Evolutionary conservation across 1,140 invertebrate genomes (phyloP).

Genomic region (Caenorhabditis inopinata): DNA sequence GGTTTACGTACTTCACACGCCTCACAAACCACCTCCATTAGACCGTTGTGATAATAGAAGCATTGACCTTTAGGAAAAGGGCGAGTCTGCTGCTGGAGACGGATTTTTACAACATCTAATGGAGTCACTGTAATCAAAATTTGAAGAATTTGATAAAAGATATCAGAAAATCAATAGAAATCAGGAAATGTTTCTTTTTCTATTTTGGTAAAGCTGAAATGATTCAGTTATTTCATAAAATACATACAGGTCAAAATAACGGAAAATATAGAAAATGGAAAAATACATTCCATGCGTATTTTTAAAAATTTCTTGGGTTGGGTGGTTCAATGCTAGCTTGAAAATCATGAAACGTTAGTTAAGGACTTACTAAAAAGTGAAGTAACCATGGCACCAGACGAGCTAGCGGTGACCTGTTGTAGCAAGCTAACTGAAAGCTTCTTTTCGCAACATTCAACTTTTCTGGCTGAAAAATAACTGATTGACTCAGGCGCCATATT

Average conservation of each 20-base stretch:
- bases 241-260: too few relatives aligned
- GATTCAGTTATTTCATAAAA: too few relatives aligned
- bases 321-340: too few relatives aligned
- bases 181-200: too few relatives aligned
- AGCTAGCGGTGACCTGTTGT: constrained; percentile 51
- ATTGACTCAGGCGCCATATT: too few relatives aligned
- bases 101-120: constrained; percentile 95
- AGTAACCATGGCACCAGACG: constrained; percentile 55
- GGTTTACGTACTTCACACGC: constrained; percentile 71
- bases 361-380: constrained; percentile 53
- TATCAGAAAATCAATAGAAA: too few relatives aligned
- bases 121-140: constrained; percentile 81
- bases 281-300: too few relatives aligned
- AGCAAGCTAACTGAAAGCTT: constrained; percentile 15
- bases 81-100: constrained; percentile 89
- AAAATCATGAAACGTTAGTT: not conserved
- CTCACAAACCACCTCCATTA: constrained; percentile 99
- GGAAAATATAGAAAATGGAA: too few relatives aligned
- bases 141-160: too few relatives aligned
- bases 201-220: too few relatives aligned
- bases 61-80: constrained; percentile 79
- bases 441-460: constrained; percentile 17
- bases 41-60: constrained; percentile 93
- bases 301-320: too few relatives aligned
- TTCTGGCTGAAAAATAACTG: not conserved